phyloP scores from a whole-genome alignment of 2,113 vertebrate species.

The Leucosticte australis region DNA sequence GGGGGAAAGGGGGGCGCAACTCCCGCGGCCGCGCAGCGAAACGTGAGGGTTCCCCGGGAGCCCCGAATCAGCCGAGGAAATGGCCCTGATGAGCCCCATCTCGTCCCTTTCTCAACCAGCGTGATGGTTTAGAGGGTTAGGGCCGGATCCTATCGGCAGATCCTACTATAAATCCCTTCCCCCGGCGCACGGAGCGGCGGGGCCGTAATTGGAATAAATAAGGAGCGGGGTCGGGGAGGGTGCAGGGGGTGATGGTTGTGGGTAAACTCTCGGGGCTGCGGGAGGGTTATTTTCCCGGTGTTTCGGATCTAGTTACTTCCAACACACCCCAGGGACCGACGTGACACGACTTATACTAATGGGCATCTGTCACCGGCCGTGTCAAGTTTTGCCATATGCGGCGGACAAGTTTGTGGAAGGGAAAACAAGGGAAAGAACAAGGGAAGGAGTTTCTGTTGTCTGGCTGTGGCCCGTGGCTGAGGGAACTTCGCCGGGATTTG shows the following conservation, averaged over 20 bases:
- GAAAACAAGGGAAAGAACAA: background rate
- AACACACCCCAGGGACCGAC: conserved; percentile 28
- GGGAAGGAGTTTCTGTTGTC: background rate
- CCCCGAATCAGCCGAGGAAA: background rate
- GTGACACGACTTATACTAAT: conserved; percentile 38
- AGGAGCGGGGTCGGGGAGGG: background rate
- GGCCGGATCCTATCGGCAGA: background rate
- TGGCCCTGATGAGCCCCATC: background rate
- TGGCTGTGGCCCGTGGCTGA: background rate
- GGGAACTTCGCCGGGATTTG: background rate
- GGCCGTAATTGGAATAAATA: background rate
- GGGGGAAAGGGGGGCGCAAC: background rate
- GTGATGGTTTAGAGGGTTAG: background rate
- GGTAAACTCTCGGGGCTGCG: conserved; percentile 25
- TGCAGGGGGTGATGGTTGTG: background rate
- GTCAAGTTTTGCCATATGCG: conserved; percentile 61
- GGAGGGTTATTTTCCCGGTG: conserved; percentile 26
- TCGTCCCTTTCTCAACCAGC: background rate
- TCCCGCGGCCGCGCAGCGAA: background rate
- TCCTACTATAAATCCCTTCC: background rate
- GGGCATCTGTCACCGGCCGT: conserved; percentile 60
- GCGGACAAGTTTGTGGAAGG: background rate
- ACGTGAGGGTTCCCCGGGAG: background rate
- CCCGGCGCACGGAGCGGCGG: background rate
- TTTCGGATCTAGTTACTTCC: conserved; percentile 57